A percentile compares a stretch with the other conserved stretches of the same genome.
These are phyloP conservation scores for Xestia sexstrigata DNA, from an alignment of 2,888 invertebrate species.

Conservation along the genomic window DNA sequence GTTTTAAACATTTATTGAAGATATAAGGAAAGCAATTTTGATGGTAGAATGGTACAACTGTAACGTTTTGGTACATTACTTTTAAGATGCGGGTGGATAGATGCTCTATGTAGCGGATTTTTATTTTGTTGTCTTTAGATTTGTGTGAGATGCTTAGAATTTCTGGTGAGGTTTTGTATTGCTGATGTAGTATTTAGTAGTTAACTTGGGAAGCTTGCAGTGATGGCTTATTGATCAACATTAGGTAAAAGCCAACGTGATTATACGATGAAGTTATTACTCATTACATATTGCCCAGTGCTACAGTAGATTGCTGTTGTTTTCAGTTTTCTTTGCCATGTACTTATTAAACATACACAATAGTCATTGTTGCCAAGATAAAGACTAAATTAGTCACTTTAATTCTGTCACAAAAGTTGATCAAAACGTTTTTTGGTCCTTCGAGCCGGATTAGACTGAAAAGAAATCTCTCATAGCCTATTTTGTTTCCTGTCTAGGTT, in stretches of 20 bases:
- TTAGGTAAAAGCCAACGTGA: neutral
- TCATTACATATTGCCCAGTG: neutral
- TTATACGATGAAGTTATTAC: neutral
- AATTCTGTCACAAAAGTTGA: neutral
- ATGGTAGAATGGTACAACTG: constrained; percentile 84
- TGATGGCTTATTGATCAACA: neutral
- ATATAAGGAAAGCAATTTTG: constrained; percentile 88
- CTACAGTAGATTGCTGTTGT: neutral
- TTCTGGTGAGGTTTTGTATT: neutral
- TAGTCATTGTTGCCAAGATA: neutral
- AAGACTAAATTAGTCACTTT: neutral
- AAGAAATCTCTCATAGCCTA: too few relatives aligned
- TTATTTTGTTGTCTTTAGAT: constrained; percentile 2
- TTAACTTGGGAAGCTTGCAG: neutral
- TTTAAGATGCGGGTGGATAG: constrained; percentile 63
- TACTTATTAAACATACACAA: neutral
- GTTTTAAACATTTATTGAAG: constrained; percentile 89
- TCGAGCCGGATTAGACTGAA: neutral
- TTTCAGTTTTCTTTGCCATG: neutral
- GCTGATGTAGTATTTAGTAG: neutral
- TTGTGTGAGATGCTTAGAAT: neutral
- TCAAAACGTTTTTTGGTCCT: neutral
- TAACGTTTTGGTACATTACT: constrained; percentile 81
- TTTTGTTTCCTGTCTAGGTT: too few relatives aligned
- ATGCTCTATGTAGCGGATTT: constrained; percentile 71